Evolutionary conservation across 2,797 vertebrate genomes (phyloP).

Genomic region (Alcedo atthis): DNA sequence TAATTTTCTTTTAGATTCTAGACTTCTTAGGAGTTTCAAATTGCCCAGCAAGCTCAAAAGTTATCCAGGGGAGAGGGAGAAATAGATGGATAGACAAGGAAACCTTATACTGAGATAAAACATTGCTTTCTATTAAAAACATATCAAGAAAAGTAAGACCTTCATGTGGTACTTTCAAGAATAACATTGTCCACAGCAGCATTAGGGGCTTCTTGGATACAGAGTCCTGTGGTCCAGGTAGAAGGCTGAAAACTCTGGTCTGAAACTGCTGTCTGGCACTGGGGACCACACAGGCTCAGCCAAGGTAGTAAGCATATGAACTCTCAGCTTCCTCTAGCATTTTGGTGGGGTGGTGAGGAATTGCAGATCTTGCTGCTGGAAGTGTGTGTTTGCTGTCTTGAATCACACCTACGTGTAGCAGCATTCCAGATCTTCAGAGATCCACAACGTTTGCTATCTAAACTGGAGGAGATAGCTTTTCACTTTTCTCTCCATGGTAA

Average conservation of each 20-base stretch:
- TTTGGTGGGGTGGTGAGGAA: constrained; percentile 66
- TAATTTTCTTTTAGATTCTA: neutral
- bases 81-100: neutral
- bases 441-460: constrained; percentile 42
- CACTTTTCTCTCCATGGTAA: constrained; percentile 40
- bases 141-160: neutral
- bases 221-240: neutral
- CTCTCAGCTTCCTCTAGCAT: neutral
- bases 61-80: neutral
- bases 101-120: neutral
- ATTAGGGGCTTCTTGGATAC: neutral
- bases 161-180: neutral
- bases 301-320: neutral
- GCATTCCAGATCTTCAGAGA: constrained; percentile 46
- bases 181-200: neutral
- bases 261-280: neutral
- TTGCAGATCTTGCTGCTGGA: constrained; percentile 63
- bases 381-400: constrained; percentile 54
- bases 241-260: neutral
- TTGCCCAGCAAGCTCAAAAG: neutral
- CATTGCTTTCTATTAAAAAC: neutral
- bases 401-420: constrained; percentile 59
- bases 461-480: neutral
- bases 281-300: neutral
- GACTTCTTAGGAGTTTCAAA: neutral